These are phyloP conservation scores for Pelodiscus sinensis DNA, from an alignment of 2,113 vertebrate genomes.

Conservation along the genomic window DNA sequence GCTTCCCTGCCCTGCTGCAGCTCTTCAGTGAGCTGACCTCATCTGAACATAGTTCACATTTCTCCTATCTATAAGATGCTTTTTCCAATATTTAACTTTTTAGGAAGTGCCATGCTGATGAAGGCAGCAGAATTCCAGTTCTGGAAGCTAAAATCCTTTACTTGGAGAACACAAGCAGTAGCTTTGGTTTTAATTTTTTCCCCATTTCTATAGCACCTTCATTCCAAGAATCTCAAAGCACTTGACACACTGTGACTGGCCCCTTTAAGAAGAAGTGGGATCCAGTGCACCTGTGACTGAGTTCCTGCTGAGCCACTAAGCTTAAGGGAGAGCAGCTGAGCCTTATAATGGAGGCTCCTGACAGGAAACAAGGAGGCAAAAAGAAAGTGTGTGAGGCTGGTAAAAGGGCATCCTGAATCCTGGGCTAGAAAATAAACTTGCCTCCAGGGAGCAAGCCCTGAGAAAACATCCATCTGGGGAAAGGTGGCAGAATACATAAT, in stretches of 20 bases:
- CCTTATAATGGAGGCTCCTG: not conserved
- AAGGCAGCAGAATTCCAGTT: conserved; percentile 51
- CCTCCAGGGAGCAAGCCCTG: not conserved
- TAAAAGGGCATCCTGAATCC: not conserved
- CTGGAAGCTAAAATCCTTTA: conserved; percentile 30
- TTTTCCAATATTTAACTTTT: conserved; percentile 36
- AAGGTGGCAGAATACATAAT: not conserved
- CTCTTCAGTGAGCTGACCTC: conserved; percentile 56
- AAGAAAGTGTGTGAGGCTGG: not conserved
- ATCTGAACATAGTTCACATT: conserved; percentile 53
- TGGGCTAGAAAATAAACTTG: not conserved
- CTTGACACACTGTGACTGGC: not conserved
- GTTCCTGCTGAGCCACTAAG: not conserved
- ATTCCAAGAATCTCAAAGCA: conserved; percentile 23
- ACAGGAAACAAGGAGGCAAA: not conserved
- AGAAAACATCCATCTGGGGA: not conserved
- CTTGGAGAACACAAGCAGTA: not conserved
- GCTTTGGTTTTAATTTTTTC: not conserved
- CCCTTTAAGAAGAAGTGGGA: not conserved
- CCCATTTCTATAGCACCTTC: not conserved
- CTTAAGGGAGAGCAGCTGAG: not conserved
- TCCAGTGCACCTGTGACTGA: not conserved
- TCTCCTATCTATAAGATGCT: conserved; percentile 32
- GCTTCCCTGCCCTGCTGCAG: conserved; percentile 14
- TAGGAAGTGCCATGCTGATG: conserved; percentile 46